phyloP scores from a whole-genome alignment of 2,113 vertebrate species.

The Conger conger region DNA sequence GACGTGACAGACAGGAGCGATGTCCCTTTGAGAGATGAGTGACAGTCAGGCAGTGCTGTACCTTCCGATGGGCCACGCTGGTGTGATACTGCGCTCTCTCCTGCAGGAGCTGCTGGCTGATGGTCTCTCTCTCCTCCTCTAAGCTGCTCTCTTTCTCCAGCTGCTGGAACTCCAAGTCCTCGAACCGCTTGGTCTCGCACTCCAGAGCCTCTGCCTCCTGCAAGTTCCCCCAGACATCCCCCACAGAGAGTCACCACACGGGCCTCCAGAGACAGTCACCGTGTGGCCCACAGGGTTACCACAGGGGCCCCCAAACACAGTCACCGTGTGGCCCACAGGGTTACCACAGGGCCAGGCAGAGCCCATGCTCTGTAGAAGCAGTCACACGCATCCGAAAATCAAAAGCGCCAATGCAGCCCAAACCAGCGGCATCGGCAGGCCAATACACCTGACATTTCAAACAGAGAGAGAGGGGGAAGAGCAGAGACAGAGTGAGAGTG shows the following conservation, averaged over 20 bases:
- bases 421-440: neutral
- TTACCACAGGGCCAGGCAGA: neutral
- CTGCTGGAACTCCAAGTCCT: constrained; percentile 98
- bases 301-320: neutral
- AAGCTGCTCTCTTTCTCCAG: constrained; percentile 89
- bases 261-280: constrained; percentile 11
- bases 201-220: constrained; percentile 90
- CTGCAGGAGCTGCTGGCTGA: constrained; percentile 84
- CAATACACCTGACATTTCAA: neutral
- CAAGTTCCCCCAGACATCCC: neutral
- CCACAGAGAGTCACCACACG: constrained; percentile 8
- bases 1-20: no score
- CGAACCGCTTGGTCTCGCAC: constrained; percentile 83
- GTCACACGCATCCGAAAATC: neutral
- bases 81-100: constrained; percentile 77
- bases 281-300: neutral
- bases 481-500: no score
- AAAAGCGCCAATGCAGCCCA: neutral
- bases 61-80: constrained; percentile 82
- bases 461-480: neutral
- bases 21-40: no score
- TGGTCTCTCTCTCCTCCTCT: constrained; percentile 87
- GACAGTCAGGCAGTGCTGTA: constrained; percentile 54
- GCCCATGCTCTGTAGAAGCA: constrained; percentile 18
- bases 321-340: neutral